These are phyloP conservation scores for Drosophila elegans DNA, from an alignment of 1,140 invertebrate genomes.

Conservation along the genomic window DNA sequence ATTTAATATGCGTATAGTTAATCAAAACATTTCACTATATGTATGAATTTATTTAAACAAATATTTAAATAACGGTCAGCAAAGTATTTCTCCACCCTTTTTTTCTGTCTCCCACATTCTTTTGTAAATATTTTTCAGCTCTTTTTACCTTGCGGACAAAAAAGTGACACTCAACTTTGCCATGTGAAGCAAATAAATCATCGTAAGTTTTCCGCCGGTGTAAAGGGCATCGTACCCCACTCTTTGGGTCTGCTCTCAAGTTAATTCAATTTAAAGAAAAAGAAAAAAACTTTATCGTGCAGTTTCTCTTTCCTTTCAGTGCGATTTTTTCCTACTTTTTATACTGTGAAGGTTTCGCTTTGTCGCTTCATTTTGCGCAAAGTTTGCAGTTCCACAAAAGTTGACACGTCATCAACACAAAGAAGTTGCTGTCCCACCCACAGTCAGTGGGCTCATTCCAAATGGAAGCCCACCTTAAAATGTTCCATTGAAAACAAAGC, in stretches of 20 bases:
- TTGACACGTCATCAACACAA: conserved; percentile 81
- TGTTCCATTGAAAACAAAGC: conserved; percentile 52
- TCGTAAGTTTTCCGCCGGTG: conserved; percentile 78
- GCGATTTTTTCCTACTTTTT: conserved; percentile 31
- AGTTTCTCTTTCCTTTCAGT: conserved; percentile 48
- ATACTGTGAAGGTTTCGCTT: conserved; percentile 59
- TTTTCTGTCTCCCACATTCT: neutral
- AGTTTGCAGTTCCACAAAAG: conserved; percentile 72
- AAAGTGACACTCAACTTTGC: conserved; percentile 78
- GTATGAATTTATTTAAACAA: conserved; percentile 8
- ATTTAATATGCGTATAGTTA: too few relatives aligned
- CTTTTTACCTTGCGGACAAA: conserved; percentile 13
- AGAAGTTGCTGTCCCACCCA: conserved; percentile 39
- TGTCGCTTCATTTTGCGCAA: conserved; percentile 73
- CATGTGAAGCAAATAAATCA: conserved; percentile 82
- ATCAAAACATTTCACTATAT: too few relatives aligned
- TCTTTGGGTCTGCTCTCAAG: conserved; percentile 56
- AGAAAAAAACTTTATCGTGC: conserved; percentile 67
- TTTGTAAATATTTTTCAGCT: conserved; percentile 5
- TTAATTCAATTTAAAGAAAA: conserved; percentile 80
- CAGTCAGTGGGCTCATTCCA: neutral
- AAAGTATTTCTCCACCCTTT: neutral
- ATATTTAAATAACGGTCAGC: conserved; percentile 4
- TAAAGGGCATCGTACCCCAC: conserved; percentile 44
- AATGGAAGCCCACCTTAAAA: conserved; percentile 16